Base-by-base conservation (phyloP, 2,797 vertebrate genomes). In the Taeniopygia guttata region DNA sequence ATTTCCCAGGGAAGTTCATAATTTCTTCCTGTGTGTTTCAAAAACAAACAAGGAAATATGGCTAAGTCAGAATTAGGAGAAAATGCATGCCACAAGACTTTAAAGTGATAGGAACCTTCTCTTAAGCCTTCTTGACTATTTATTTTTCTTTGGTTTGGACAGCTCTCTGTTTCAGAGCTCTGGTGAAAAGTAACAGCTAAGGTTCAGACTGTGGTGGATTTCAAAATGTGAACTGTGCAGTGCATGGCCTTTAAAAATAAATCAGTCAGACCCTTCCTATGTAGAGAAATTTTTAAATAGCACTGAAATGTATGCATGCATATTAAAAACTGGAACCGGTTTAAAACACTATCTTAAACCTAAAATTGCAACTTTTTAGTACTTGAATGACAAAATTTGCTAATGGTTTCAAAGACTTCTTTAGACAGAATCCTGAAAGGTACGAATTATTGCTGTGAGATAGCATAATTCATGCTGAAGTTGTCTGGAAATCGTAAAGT, bases 11-110 rank as follows among this genome's bases (percentile, higher is more conserved):
- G 87, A 86, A 81, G 75, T 93, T 66, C 69, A 51, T 85, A 27
- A 86, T 96, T 96, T 81, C 66, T 85, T 94, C 93, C 74, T 79
- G 54, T 93, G 96, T 95, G 59, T 82, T 87, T 89, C n/a, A 79
- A 26, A 90, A 94, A 43, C 30, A 67, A 77, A 59, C 43, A 80
- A 77, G 36, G 27, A 79, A 86, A 34, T 60, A 51, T 46, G 55
- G 40, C 81, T 69, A 89, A 67, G 74, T 81, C 36, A 75, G 83
- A 85, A 74, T 62, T 87, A 20, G 0, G 30, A 55, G 51, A 67
- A 79, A 72, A 79, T 74, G 38, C 26, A 0, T 16, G 7, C 27
- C 27, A 38, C 26, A 30, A 42, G 60, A 48, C 32, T 79, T 88
- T 27, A 69, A 94, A 77, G 32, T 64, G n/a, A 15, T 64, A 64